A percentile compares a stretch with the other conserved stretches of the same genome.
Evolutionary conservation across 1,140 invertebrate genomes (phyloP).

Genomic region (Dinothrombium tinctorium): DNA sequence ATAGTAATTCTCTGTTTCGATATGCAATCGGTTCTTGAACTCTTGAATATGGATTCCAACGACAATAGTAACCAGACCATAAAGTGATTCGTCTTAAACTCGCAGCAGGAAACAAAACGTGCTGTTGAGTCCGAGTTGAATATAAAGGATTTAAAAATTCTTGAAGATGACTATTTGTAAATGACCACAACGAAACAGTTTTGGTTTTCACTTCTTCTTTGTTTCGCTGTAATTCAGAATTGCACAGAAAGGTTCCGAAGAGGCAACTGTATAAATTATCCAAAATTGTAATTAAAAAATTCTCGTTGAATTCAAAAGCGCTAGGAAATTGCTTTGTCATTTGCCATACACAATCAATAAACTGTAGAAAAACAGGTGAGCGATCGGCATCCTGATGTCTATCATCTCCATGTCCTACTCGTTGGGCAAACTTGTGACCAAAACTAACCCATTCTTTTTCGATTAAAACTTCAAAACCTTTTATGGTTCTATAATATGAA

Average conservation of each 20-base stretch:
- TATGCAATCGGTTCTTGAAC: conserved; percentile 60
- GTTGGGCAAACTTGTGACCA: conserved; percentile 93
- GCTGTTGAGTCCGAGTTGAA: conserved; percentile 32
- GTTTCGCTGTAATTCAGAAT: conserved; percentile 31
- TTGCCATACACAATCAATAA: conserved; percentile 98
- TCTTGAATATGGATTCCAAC: conserved; percentile 56
- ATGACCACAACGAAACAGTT: conserved; percentile 89
- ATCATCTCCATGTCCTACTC: conserved; percentile 92
- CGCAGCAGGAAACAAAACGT: conserved; percentile 54
- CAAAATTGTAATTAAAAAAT: conserved; percentile 77
- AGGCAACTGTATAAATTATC: conserved; percentile 93
- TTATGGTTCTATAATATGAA: conserved; percentile 64
- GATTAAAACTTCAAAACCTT: conserved; percentile 76
- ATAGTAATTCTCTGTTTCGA: conserved; percentile 54
- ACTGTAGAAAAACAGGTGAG: conserved; percentile 94
- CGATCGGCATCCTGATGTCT: conserved; percentile 88
- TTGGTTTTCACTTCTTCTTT: conserved; percentile 52
- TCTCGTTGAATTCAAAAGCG: conserved; percentile 96
- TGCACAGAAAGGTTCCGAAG: conserved; percentile 94
- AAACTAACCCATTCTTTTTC: conserved; percentile 99
- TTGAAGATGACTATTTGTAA: conserved; percentile 50
- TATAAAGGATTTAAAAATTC: conserved; percentile 82
- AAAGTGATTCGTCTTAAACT: conserved; percentile 49
- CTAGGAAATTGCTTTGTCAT: conserved; percentile 51
- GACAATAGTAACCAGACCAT: conserved; percentile 86